Base-by-base conservation (phyloP, 2,888 invertebrate genomes). In the Choreutis nemorana region DNA sequence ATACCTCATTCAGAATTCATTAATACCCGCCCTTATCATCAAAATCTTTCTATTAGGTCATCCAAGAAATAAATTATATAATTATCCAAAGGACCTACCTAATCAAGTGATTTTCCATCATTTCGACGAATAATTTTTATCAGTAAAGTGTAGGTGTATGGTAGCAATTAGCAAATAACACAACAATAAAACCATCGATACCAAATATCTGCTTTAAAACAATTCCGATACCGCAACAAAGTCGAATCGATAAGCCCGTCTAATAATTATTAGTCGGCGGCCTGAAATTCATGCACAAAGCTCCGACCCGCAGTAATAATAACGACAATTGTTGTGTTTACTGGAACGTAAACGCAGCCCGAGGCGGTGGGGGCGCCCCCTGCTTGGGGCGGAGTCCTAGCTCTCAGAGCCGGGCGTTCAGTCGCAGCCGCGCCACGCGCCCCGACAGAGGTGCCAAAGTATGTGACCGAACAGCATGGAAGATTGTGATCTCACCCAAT, bases 291-390 rank as follows among this genome's bases (percentile, higher is more conserved):
- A 73, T 72, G 75, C 75, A 77, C 77, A 77, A 77, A 78, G 77
- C 73, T 62, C 65, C 68, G 75, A 65, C 67, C 78, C 75, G 63
- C 75, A 75, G 71, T 66, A 73, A 78, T 78, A 78, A 78, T 78
- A 78, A 78, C 73, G 73, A 70, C 77, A 73, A 75, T 75, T 78
- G 78, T 78, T 78, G 75, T 77, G 78, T 77, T 78, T 75, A 77
- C 68, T 75, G 77, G 70, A 70, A 75, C 78, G 77, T 75, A 70
- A 77, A 73, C 71, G 67, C 50, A 57, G 50, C 47, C 45, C 44
- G 43, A 43, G 50, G 54, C 44, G 47, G 44, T 26, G 46, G 45
- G 42, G 41, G 36, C 30, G 40, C 35, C 46, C 34, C 34, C 20
- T 34, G 44, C 23, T 29, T 20, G 18, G 35, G 37, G 32, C 35